These are phyloP conservation scores for Drosophila koepferae DNA, from an alignment of 2,888 invertebrate genomes.

Conservation along the genomic window DNA sequence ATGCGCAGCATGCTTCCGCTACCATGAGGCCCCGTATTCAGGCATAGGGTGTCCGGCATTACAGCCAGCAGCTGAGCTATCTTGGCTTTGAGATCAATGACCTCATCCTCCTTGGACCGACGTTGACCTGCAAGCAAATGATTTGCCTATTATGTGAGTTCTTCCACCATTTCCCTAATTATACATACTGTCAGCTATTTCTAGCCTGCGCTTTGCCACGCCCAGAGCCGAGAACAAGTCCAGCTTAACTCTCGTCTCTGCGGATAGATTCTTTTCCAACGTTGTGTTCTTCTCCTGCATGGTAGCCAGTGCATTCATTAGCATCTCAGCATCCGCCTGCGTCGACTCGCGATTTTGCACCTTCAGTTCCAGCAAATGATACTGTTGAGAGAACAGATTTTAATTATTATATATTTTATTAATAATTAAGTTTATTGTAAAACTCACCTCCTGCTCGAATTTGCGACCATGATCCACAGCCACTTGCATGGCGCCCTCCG, in stretches of 20 bases:
- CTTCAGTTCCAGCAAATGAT: conserved; percentile 84
- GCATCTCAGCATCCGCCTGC: conserved; percentile 89
- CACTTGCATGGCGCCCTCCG: conserved; percentile 88
- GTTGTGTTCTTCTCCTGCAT: conserved; percentile 96
- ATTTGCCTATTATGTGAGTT: not conserved
- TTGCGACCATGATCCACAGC: conserved; percentile 84
- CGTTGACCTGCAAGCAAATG: conserved; percentile 88
- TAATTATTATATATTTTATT: not conserved
- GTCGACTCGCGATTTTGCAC: conserved; percentile 83
- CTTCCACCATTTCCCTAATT: not conserved
- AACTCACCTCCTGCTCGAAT: conserved; percentile 84
- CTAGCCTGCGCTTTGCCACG: conserved; percentile 95
- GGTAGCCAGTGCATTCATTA: conserved; percentile 91
- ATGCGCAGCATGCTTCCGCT: conserved; percentile 88
- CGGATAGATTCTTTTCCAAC: conserved; percentile 96
- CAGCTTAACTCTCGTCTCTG: conserved; percentile 98
- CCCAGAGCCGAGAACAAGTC: conserved; percentile 99
- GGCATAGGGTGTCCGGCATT: conserved; percentile 89
- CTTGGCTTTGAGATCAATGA: conserved; percentile 95
- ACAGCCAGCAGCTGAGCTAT: conserved; percentile 97
- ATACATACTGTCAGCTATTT: conserved; percentile 92
- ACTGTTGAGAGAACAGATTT: conserved; percentile 52
- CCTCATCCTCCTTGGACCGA: conserved; percentile 94
- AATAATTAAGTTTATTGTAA: not conserved
- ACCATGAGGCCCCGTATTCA: conserved; percentile 86